These are phyloP conservation scores for Eristalis arbustorum DNA, from an alignment of 2,888 invertebrate species.

Conservation along the genomic window DNA sequence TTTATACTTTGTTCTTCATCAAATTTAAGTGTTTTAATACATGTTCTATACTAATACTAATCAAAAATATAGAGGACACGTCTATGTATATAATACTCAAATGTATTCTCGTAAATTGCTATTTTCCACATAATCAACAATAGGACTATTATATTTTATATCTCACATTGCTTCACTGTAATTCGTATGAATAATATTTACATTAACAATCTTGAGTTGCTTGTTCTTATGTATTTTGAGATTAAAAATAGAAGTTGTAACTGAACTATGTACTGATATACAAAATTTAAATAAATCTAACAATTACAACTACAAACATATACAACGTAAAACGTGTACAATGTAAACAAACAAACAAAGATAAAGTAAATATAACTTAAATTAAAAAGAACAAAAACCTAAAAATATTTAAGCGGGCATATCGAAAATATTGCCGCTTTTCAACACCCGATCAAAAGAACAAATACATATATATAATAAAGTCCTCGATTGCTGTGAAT, in stretches of 20 bases:
- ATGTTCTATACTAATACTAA: constrained; percentile 48
- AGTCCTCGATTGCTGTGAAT: constrained; percentile 27
- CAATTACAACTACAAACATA: constrained; percentile 42
- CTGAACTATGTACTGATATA: constrained; percentile 50
- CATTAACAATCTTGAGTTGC: constrained; percentile 51
- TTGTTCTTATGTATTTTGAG: constrained; percentile 33
- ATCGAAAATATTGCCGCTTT: constrained; percentile 15
- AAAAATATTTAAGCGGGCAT: constrained; percentile 29
- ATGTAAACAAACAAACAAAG: constrained; percentile 51
- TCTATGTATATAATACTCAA: constrained; percentile 22
- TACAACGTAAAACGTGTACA: constrained; percentile 29
- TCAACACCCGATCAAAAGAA: constrained; percentile 42
- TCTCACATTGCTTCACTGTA: constrained; percentile 8
- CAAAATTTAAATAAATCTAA: constrained; percentile 47
- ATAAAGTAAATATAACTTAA: constrained; percentile 16
- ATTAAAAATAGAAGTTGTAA: constrained; percentile 38
- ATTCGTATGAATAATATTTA: constrained; percentile 58
- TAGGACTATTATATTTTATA: constrained; percentile 5
- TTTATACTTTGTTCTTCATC: neutral
- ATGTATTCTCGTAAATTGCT: constrained; percentile 15
- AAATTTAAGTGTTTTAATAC: constrained; percentile 63
- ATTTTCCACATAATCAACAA: constrained; percentile 7
- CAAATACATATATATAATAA: constrained; percentile 55
- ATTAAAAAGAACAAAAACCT: constrained; percentile 29
- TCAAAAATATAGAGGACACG: constrained; percentile 31